Percentiles rank a stretch among this genome's conserved stretches.
These are phyloP conservation scores for Oithona nana DNA, from an alignment of 2,888 invertebrate species.

Conservation along the genomic window DNA sequence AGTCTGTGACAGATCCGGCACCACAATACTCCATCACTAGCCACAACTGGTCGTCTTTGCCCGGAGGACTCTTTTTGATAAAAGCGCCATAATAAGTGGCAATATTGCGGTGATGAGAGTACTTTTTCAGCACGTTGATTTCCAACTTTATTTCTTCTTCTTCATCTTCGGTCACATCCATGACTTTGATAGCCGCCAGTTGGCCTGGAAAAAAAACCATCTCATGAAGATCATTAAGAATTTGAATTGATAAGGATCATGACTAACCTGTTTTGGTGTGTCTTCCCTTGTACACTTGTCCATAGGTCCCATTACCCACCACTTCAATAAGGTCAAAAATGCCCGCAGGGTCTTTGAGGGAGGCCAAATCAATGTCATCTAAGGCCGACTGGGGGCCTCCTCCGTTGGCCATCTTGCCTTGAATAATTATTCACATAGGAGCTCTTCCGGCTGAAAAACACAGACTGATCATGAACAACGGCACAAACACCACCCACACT, in stretches of 20 bases:
- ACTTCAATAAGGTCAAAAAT: constrained; percentile 99
- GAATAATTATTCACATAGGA: too few relatives aligned
- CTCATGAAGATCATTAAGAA: neutral
- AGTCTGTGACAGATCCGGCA: constrained; percentile 93
- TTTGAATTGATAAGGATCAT: too few relatives aligned
- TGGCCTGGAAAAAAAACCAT: constrained; percentile 1
- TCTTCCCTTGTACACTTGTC: constrained; percentile 98
- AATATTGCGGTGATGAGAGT: constrained; percentile 96
- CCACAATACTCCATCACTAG: constrained; percentile 99
- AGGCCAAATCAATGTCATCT: constrained; percentile 73
- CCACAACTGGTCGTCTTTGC: constrained; percentile 99
- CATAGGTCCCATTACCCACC: constrained; percentile 99
- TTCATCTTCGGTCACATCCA: constrained; percentile 46
- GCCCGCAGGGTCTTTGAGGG: constrained; percentile 81
- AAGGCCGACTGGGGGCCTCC: constrained; percentile 70
- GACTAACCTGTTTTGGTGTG: constrained; percentile 99
- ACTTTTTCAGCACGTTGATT: constrained; percentile 97
- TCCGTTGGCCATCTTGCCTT: constrained; percentile 11
- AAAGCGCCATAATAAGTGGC: constrained; percentile 99
- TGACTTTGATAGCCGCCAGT: constrained; percentile 16
- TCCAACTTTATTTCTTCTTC: constrained; percentile 99
- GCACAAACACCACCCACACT: too few relatives aligned
- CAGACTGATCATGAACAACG: too few relatives aligned
- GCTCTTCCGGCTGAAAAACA: too few relatives aligned
- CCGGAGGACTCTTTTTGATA: constrained; percentile 94